Evolutionary conservation across 2,888 invertebrate species (phyloP), one percentile per base, ranked within the genome.

Genomic region (Eupithecia inturbata): DNA sequence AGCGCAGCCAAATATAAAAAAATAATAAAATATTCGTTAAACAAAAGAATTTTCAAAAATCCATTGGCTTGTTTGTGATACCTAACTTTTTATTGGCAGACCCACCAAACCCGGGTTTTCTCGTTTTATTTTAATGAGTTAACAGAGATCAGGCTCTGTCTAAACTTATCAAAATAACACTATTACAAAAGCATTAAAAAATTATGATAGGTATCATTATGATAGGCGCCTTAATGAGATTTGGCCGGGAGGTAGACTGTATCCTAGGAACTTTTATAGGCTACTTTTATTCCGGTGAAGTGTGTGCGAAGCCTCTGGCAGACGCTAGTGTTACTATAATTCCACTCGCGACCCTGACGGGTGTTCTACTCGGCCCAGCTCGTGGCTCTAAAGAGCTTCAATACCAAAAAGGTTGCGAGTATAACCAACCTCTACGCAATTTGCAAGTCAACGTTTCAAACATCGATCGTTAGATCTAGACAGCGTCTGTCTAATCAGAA

Each of bases 401-500:
- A 28, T 16, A 62, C 62, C 31, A 62, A 62, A 62, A 62, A 62
- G 62, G 14, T 62, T 62, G 49, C n/a, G 7, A 9, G 0, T 10
- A 53, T 53, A 22, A 53, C 3, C 49, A 22, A 53, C 49, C 49
- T 53, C 49, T 53, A 53, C 10, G 49, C 3, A 9, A 31, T 19
- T 66, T 22, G 14, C 26, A 14, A 3, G 36, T 4, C 36, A 67
- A 68, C 16, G 45, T 68, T 79, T 78, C 53, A 73, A 77, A 79
- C 69, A 64, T 75, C n/a, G 78, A 79, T 70, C 31, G 39, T 70
- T 74, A n/a, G 63, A 33, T 74, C 71, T 33, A 53, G 28, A 63
- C 69, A 53, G 67, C 68, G 7, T 33, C 63, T n/a, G 66, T 71
- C 39, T 4, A 22, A 45, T 64, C 14, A 39, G 2, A 9, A 10